Percentiles rank a stretch among this genome's conserved stretches.
phyloP scores from a whole-genome alignment of 1,140 invertebrate genomes.

The Spodoptera frugiperda region DNA sequence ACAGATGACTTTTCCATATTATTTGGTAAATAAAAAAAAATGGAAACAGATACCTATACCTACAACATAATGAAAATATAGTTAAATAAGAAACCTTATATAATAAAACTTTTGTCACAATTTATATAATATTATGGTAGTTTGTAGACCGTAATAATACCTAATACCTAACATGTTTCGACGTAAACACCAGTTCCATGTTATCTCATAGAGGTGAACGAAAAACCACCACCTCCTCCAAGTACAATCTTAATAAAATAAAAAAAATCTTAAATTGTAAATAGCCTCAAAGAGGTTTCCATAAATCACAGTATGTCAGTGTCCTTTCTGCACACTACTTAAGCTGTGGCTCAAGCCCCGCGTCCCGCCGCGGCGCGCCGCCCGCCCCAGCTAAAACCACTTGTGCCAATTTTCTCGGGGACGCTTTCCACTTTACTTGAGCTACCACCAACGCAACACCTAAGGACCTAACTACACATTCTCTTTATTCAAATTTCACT shows the following conservation, averaged over 20 bases:
- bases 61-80: too few relatives aligned
- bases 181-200: too few relatives aligned
- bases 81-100: too few relatives aligned
- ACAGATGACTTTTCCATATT: too few relatives aligned
- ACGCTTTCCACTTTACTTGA: constrained; percentile 83
- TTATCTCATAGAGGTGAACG: too few relatives aligned
- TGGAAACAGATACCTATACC: too few relatives aligned
- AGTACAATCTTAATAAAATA: background rate
- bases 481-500: constrained; percentile 49
- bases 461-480: constrained; percentile 62
- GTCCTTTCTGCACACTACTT: constrained; percentile 46
- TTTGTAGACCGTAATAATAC: too few relatives aligned
- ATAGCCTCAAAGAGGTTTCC: constrained; percentile 13
- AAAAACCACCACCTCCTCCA: too few relatives aligned
- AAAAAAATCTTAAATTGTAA: background rate
- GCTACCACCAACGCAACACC: constrained; percentile 62
- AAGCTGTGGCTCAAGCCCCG: constrained; percentile 55
- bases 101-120: too few relatives aligned
- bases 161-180: too few relatives aligned
- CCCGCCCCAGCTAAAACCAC: constrained; percentile 81
- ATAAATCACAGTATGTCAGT: constrained; percentile 8
- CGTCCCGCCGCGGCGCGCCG: constrained; percentile 60
- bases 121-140: too few relatives aligned
- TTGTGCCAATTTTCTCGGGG: constrained; percentile 85
- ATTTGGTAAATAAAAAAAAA: too few relatives aligned